Evolutionary conservation across 1,140 invertebrate genomes (phyloP).

Genomic region (Zaprionus kolodkinae): DNA sequence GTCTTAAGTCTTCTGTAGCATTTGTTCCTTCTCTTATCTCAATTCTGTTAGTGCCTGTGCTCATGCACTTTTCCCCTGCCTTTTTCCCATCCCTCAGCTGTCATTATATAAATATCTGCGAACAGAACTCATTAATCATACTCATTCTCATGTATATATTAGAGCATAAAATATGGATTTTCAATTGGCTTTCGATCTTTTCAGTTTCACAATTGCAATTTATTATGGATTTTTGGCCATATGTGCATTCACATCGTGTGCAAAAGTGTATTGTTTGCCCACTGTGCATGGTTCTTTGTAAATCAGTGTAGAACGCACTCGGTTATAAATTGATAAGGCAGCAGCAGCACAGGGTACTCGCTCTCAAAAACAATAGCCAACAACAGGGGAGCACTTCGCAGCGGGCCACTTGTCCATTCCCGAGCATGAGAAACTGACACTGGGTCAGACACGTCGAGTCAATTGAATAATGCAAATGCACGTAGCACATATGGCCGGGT

Average conservation of each 20-base stretch:
- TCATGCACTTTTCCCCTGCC: too few species aligned
- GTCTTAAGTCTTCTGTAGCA: too few species aligned
- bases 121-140: too few species aligned
- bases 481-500: slow-evolving; percentile 5
- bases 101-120: too few species aligned
- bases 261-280: background rate
- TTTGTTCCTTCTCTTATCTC: too few species aligned
- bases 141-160: background rate
- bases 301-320: slow-evolving; percentile 19
- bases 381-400: background rate
- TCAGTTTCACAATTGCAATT: background rate
- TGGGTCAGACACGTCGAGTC: slow-evolving; percentile 34
- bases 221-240: background rate
- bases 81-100: too few species aligned
- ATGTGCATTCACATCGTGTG: background rate
- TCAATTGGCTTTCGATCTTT: background rate
- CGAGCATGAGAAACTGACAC: slow-evolving; percentile 37
- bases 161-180: background rate
- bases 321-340: slow-evolving; percentile 10
- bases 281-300: background rate
- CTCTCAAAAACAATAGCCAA: background rate
- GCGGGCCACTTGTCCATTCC: background rate
- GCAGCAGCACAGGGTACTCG: background rate
- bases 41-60: too few species aligned
- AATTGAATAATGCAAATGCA: slow-evolving; percentile 73